Base-by-base conservation (phyloP, 37 sponge, comb jelly and placozoan genomes). In the Eunapius fragilis region DNA sequence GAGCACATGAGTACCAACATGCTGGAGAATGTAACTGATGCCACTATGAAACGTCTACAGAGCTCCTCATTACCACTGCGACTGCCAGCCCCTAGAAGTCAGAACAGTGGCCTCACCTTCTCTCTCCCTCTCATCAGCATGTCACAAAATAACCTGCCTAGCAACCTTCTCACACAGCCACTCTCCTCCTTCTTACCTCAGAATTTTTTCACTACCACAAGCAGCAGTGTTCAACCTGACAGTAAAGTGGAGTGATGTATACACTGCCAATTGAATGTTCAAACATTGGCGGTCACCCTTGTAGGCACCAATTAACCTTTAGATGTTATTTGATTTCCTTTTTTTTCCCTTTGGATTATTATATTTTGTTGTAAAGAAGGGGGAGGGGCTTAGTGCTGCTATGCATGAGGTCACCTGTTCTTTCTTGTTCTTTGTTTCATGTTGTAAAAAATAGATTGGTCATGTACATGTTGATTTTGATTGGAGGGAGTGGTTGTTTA, bases 171-270 rank as follows among this genome's bases (percentile, higher is more conserved):
- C 37, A 48, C 49, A 75, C 84, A 84, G 36, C 84, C 75, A 22
- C 35, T 84, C 23, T 74, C 84, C 67, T 84, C 84, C 32, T 84
- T 58, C 36, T 31, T 74, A 5, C 84, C 75, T 50, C 84, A 84
- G 35, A 84, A 36, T 37, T 84, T 74, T n/a, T 58, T 74, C 50
- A 14, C 75, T 14, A 38, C 72, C 58, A 58, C 58, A 58, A 19
- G 19, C 14, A 58, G 14, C 22, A 17, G 58, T 58, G 58, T 58
- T 58, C 58, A 58, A 58, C 58, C 58, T 10, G 58, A 58, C 58
- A 58, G 58, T 17, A 58, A 58, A 58, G 58, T 58, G 58, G 58
- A 58, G 58, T 58, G 58, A 58, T n/a, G n/a, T n/a, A n/a, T n/a
- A n/a, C n/a, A n/a, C 58, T 58, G 58, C 17, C 22, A 17, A 11